phyloP scores from a whole-genome alignment of 2,113 vertebrate species.

The Eulemur macaco region DNA sequence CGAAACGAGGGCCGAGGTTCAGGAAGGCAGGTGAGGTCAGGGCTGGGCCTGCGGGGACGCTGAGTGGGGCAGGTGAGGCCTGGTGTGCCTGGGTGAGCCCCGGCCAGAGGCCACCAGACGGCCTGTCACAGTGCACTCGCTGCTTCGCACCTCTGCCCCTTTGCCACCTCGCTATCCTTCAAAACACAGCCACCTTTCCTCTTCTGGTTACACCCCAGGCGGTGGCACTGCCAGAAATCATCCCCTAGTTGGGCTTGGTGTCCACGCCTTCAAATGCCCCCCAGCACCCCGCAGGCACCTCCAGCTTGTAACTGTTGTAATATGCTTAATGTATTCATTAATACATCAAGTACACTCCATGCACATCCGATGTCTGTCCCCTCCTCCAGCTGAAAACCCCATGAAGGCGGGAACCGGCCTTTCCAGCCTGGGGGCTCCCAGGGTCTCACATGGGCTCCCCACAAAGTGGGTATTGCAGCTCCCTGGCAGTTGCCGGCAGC shows the following conservation, averaged over 20 bases:
- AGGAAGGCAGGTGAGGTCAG: no score
- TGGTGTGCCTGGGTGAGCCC: no score
- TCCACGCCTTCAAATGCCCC: neutral
- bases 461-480: neutral
- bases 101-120: neutral
- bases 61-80: neutral
- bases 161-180: neutral
- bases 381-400: neutral
- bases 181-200: neutral
- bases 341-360: neutral
- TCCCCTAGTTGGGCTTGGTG: neutral
- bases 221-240: neutral
- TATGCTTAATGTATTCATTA: neutral
- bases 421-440: neutral
- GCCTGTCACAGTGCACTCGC: neutral
- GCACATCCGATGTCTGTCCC: neutral
- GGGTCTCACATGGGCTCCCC: neutral
- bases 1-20: neutral
- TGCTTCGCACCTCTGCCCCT: accelerated
- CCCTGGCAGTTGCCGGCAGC: accelerated
- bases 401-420: neutral
- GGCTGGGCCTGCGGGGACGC: neutral
- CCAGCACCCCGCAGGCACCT: neutral
- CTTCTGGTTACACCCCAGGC: neutral
- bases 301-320: neutral